These are phyloP conservation scores for Patiria miniata DNA, from an alignment of 35 echinoderm and acorn worm species.

Conservation along the genomic window DNA sequence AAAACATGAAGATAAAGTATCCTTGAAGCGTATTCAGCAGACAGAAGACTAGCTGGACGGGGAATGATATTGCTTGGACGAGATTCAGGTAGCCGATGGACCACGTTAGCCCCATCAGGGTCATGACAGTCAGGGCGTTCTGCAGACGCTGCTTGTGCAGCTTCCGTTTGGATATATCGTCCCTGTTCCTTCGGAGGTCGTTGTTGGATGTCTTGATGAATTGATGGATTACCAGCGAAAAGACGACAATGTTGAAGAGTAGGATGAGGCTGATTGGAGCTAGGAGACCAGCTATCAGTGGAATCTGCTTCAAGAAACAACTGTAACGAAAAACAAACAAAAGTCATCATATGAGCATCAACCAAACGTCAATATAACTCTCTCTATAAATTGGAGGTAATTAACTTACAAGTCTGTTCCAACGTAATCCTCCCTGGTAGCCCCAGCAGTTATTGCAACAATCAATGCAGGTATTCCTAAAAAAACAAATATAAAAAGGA, in stretches of 20 bases:
- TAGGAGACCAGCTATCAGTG: slow-evolving; percentile 28
- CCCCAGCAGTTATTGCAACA: slow-evolving; percentile 29
- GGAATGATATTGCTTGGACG: slow-evolving; percentile 28
- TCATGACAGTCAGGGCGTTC: slow-evolving; percentile 50
- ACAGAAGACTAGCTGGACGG: slow-evolving; percentile 59
- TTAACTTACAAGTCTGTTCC: slow-evolving; percentile 44
- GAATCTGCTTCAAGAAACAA: slow-evolving; percentile 38
- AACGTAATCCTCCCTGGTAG: slow-evolving; percentile 27
- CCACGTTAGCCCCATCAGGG: slow-evolving; percentile 70
- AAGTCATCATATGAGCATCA: not conserved
- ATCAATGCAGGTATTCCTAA: slow-evolving; percentile 40
- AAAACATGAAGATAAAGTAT: slow-evolving; percentile 69
- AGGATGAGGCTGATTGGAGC: slow-evolving; percentile 52
- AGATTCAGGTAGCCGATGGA: slow-evolving; percentile 45
- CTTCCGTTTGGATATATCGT: not conserved
- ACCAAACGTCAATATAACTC: not conserved
- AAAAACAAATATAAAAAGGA: not conserved
- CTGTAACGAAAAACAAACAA: slow-evolving; percentile 2
- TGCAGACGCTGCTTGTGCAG: slow-evolving; percentile 32
- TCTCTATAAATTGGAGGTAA: not conserved
- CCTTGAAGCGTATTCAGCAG: slow-evolving; percentile 69
- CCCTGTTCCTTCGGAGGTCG: not conserved
- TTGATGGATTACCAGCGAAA: slow-evolving; percentile 42
- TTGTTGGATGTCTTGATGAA: slow-evolving; percentile 31
- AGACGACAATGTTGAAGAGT: slow-evolving; percentile 58